Evolutionary conservation across 2,888 invertebrate species (phyloP), one percentile per base, ranked within the genome.

Genomic region (Nymphalis urticae): DNA sequence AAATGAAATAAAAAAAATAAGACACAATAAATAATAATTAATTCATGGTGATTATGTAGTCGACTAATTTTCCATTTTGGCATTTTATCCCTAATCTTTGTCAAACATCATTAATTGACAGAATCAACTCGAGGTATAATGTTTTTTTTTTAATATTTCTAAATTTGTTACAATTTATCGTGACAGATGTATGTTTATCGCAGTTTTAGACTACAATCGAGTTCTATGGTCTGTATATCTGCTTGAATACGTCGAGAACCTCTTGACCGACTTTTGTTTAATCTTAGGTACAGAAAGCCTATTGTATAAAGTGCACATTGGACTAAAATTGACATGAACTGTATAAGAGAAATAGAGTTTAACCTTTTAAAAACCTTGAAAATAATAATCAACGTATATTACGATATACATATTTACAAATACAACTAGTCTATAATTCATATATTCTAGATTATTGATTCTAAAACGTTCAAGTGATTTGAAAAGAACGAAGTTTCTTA

Each of bases 181-280:
- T 42, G 42, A 42, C 42, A 42, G 42, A 42, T 42, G 42, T 42
- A 42, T 10, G 42, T 42, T 10, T 42, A 1, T 10, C 42, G 13
- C 42, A 42, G 10, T 42, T 13, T 42, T 13, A 13, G 42, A 42
- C 42, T 42, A 42, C 42, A 42, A 13, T 42, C 13, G 13, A 42
- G 42, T 42, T 42, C 13, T 42, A 42, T 42, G 42, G 42, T 13
- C 13, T 42, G 13, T 51, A 51, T 19, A 51, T 51, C 21, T 51
- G 21, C 51, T 21, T 70, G 51, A 51, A 51, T 27, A 53, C 24
- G 21, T 59, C 51, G 64, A 69, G 53, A 66, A 36, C 16, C 66
- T 53, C 69, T 69, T 67, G 72, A 67, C 60, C 72, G 64, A 67
- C 53, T 72, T 72, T 58, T 54, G 48, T 68, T 64, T 48, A 32